These are phyloP conservation scores for Henricia sp. DNA, from an alignment of 53 echinoderm and acorn worm species.

Conservation along the genomic window DNA sequence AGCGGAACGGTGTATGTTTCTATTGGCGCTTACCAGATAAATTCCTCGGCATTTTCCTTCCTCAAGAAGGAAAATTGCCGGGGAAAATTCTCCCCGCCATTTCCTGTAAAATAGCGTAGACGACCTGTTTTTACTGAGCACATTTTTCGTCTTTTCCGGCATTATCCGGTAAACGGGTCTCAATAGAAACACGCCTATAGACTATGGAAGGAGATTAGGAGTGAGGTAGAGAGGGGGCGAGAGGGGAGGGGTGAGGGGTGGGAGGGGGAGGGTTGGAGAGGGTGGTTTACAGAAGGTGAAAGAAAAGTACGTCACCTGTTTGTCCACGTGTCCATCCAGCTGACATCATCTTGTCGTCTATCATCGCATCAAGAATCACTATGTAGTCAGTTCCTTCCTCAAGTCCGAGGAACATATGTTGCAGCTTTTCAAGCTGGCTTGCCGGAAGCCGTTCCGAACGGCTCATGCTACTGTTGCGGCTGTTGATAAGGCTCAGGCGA, in stretches of 20 bases:
- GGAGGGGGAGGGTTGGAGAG: background rate
- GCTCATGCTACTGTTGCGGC: background rate
- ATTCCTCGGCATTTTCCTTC: no score
- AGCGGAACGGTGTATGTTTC: no score
- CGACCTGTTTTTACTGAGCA: no score
- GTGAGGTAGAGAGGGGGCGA: background rate
- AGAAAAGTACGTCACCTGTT: conserved; percentile 18
- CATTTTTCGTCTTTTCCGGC: no score
- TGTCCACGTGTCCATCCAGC: conserved; percentile 13
- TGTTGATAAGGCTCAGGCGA: conserved; percentile 9
- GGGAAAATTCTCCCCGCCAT: no score
- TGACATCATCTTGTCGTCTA: background rate
- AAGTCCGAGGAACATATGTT: conserved; percentile 23
- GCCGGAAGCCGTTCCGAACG: background rate
- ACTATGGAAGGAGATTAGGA: background rate
- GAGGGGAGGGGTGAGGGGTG: background rate
- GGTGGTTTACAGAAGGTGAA: background rate
- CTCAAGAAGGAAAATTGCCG: no score
- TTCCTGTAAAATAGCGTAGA: no score
- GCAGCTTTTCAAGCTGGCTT: background rate
- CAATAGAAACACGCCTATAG: no score
- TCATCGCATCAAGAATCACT: conserved; percentile 25
- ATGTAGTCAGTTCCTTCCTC: conserved; percentile 16
- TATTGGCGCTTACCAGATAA: no score
- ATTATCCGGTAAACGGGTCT: no score